Evolutionary conservation across 2,113 vertebrate genomes (phyloP).

Genomic region (Otolemur garnettii): DNA sequence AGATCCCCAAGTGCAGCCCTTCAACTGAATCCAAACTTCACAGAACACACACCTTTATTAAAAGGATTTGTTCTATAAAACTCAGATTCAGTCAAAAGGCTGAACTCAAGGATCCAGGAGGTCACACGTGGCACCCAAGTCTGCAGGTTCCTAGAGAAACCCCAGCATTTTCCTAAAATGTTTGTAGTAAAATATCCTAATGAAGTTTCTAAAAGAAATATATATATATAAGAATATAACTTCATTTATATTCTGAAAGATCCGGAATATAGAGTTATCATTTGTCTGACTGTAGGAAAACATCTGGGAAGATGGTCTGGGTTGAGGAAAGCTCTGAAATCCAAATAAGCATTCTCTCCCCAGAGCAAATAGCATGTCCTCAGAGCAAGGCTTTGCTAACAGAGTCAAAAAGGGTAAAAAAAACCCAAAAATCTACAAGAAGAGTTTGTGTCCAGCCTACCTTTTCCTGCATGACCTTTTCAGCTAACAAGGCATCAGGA

Average conservation of each 20-base stretch:
- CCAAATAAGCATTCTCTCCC: not conserved
- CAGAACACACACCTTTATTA: no score
- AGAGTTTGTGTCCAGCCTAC: not conserved
- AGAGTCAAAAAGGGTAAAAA: not conserved
- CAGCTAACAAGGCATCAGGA: not conserved
- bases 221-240: not conserved
- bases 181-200: not conserved
- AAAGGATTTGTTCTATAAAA: no score
- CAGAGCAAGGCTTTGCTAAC: not conserved
- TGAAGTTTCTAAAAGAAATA: not conserved
- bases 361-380: not conserved
- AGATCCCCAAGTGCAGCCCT: no score
- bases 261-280: not conserved
- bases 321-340: not conserved
- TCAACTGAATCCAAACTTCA: no score
- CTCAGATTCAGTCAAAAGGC: no score
- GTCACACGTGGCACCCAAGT: no score
- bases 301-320: not conserved
- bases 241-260: conserved; percentile 37
- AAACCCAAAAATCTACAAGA: not conserved
- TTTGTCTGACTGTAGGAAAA: not conserved
- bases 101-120: no score
- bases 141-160: not conserved
- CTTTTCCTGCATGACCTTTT: not conserved
- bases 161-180: not conserved